A percentile compares a stretch with the other conserved stretches of the same genome.
Conservation (phyloP, 2,113 vertebrate genomes). For the Corynorhinus townsendii region DNA sequence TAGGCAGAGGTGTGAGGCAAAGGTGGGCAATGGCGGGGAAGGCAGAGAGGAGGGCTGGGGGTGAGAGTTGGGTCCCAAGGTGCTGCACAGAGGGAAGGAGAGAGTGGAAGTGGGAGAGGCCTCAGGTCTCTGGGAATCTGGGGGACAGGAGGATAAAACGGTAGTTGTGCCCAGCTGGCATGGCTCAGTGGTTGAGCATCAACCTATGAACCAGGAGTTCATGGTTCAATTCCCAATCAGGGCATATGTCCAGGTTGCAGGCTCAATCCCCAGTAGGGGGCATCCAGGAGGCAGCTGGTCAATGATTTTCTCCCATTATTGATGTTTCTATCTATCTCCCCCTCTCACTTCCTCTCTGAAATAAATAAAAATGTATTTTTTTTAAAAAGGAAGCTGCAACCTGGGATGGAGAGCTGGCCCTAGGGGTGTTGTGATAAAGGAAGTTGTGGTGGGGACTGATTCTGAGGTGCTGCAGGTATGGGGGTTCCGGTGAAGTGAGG, state of each 20-base stretch:
- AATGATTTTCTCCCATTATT: too few species aligned
- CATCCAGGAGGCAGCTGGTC: too few species aligned
- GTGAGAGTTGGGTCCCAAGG: neutral
- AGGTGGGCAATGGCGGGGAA: rapidly evolving
- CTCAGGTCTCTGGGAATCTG: neutral
- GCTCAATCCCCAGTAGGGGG: too few species aligned
- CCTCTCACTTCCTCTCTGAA: too few species aligned
- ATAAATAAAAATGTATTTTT: too few species aligned
- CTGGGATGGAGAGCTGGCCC: neutral
- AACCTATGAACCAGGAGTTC: too few species aligned
- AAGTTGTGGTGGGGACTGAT: neutral
- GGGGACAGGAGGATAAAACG: neutral
- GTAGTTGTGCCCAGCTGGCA: too few species aligned
- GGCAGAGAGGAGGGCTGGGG: neutral
- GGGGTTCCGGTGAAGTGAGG: neutral
- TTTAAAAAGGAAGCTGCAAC: neutral
- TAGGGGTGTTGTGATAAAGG: neutral
- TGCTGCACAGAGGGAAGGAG: neutral
- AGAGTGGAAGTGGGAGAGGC: too few species aligned
- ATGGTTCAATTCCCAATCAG: too few species aligned
- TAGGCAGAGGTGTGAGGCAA: neutral
- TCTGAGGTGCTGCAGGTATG: neutral
- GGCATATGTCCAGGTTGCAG: too few species aligned
- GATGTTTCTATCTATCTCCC: too few species aligned
- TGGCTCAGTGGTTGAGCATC: too few species aligned